Conservation (phyloP, 2,113 vertebrate species). For the Percopsis transmontana region DNA sequence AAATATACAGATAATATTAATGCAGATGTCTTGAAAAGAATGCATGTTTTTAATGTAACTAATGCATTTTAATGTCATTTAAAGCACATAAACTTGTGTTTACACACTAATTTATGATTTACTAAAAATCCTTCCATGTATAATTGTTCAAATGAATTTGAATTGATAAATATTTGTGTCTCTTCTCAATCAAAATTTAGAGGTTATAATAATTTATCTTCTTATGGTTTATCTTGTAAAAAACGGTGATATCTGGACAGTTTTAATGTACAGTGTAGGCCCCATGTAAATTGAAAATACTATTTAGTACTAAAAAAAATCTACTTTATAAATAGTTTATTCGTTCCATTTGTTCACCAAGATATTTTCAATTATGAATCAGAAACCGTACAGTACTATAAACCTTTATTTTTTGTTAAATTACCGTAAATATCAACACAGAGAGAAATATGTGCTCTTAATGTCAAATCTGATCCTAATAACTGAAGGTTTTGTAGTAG, state of each 20-base stretch:
- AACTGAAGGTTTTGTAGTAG: neutral
- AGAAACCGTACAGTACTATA: neutral
- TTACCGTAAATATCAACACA: neutral
- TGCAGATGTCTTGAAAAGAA: neutral
- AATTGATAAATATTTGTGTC: no score
- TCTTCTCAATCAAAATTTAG: no score
- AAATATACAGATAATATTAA: neutral
- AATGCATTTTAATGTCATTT: neutral
- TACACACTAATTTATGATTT: neutral
- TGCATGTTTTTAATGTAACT: no score
- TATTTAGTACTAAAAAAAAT: neutral
- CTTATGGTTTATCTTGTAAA: no score
- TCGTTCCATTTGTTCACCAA: conserved; percentile 39
- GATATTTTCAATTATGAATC: conserved; percentile 50
- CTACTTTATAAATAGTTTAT: neutral
- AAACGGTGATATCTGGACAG: no score
- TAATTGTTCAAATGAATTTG: no score
- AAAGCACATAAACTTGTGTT: no score
- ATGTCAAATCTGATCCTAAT: neutral
- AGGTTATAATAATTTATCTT: no score
- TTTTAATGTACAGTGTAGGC: no score
- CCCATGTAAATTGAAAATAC: neutral
- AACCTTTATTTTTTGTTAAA: neutral
- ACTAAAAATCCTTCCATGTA: neutral
- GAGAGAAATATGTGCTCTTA: neutral